Evolutionary conservation across 2,113 vertebrate genomes (phyloP).

Genomic region (Hemicordylus capensis): DNA sequence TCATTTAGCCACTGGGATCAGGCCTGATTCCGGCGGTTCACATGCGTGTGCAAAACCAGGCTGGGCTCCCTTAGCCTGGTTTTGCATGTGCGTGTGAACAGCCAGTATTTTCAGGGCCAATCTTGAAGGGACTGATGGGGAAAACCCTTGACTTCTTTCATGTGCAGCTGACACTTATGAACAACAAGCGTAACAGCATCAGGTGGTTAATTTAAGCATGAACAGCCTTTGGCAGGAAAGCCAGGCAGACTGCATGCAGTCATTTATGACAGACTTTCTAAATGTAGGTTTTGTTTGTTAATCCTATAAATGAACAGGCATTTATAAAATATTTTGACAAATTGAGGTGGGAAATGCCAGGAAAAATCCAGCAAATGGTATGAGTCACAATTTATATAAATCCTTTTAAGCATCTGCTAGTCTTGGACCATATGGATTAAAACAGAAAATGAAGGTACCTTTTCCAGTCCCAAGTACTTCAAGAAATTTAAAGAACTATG

Average conservation of each 20-base stretch:
- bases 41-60: too few species aligned
- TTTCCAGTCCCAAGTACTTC: slow-evolving; percentile 46
- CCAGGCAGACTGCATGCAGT: slow-evolving; percentile 63
- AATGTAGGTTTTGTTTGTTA: slow-evolving; percentile 68
- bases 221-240: slow-evolving; percentile 67
- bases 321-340: slow-evolving; percentile 77
- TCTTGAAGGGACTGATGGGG: slow-evolving; percentile 32
- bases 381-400: slow-evolving; percentile 72
- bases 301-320: slow-evolving; percentile 68
- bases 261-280: slow-evolving; percentile 70
- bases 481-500: slow-evolving; percentile 18
- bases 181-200: slow-evolving; percentile 66
- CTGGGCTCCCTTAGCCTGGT: too few species aligned
- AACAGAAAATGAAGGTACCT: slow-evolving; percentile 62
- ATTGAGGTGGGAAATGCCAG: slow-evolving; percentile 65
- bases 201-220: slow-evolving; percentile 70
- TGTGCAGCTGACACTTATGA: slow-evolving; percentile 69
- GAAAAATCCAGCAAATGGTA: slow-evolving; percentile 70
- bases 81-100: background rate
- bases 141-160: slow-evolving; percentile 45
- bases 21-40: too few species aligned
- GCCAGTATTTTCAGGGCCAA: slow-evolving; percentile 43
- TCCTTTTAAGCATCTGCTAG: slow-evolving; percentile 68
- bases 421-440: slow-evolving; percentile 60
- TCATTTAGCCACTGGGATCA: too few species aligned